A percentile compares a stretch with the other conserved stretches of the same genome.
Evolutionary conservation across 2,113 vertebrate genomes (phyloP).

Genomic region (Anser cygnoides): DNA sequence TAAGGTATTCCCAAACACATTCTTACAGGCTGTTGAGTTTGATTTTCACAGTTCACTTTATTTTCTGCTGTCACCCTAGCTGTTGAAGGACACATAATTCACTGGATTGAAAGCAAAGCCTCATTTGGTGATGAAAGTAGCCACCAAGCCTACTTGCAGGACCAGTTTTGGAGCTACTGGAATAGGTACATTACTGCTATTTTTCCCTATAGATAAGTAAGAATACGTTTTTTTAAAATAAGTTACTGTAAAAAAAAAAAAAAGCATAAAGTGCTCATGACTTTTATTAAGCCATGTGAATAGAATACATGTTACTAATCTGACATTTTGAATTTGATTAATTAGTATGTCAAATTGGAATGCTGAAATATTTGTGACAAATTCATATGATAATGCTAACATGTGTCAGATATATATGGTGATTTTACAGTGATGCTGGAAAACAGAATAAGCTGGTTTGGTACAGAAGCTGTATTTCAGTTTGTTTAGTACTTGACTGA

Average conservation of each 20-base stretch:
- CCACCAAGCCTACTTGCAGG: constrained; percentile 93
- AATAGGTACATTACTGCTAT: constrained; percentile 86
- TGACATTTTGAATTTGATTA: constrained; percentile 32
- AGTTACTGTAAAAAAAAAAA: constrained; percentile 41
- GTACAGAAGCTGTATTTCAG: not conserved
- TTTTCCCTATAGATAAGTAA: constrained; percentile 58
- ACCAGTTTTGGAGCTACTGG: constrained; percentile 99
- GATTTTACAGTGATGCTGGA: not conserved
- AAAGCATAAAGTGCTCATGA: not conserved
- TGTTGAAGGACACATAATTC: constrained; percentile 95
- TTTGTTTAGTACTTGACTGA: not conserved
- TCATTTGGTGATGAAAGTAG: constrained; percentile 98
- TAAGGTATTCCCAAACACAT: not conserved
- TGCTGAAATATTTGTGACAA: constrained; percentile 18
- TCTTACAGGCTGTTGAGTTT: constrained; percentile 2
- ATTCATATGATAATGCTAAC: not conserved
- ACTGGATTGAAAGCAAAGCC: constrained; percentile 99
- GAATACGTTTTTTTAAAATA: constrained; percentile 27
- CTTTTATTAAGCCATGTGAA: constrained; percentile 41
- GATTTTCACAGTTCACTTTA: constrained; percentile 51
- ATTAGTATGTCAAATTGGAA: not conserved
- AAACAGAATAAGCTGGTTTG: not conserved
- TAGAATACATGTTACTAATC: constrained; percentile 27
- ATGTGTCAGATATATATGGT: not conserved
- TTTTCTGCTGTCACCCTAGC: constrained; percentile 78